These are phyloP conservation scores for Stramonita haemastoma DNA, from an alignment of 2,888 invertebrate genomes.

Conservation along the genomic window DNA sequence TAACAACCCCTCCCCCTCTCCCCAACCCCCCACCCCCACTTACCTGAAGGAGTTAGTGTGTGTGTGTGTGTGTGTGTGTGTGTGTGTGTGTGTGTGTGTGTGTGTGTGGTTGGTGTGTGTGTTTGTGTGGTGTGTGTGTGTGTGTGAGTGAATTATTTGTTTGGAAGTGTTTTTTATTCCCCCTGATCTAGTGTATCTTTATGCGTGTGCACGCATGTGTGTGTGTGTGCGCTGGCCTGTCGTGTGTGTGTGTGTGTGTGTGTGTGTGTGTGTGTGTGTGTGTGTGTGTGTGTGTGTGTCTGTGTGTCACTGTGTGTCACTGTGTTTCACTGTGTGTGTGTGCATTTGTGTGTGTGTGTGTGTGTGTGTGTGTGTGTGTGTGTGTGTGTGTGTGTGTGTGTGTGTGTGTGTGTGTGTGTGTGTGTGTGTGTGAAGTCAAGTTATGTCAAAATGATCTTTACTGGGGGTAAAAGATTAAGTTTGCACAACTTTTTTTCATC, in stretches of 20 bases:
- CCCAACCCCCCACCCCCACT: too few relatives aligned
- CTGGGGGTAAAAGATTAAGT: too few relatives aligned
- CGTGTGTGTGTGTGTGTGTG: neutral
- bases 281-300: neutral
- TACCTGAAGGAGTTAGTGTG: neutral
- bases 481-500: too few relatives aligned
- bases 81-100: neutral
- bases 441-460: too few relatives aligned
- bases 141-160: neutral
- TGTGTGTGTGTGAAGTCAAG: neutral
- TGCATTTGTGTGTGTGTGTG: slow-evolving; percentile 6
- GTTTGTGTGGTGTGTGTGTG: neutral
- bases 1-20: too few relatives aligned
- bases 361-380: neutral
- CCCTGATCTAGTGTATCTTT: neutral
- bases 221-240: slow-evolving; percentile 22
- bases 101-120: neutral
- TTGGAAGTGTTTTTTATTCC: too few relatives aligned
- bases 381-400: neutral
- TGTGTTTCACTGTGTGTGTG: slow-evolving; percentile 25
- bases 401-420: neutral
- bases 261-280: neutral
- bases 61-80: slow-evolving; percentile 23
- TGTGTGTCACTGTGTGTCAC: neutral
- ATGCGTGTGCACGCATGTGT: neutral